phyloP scores from a whole-genome alignment of 1,140 invertebrate species.

The Stenopsyche tienmushanensis region DNA sequence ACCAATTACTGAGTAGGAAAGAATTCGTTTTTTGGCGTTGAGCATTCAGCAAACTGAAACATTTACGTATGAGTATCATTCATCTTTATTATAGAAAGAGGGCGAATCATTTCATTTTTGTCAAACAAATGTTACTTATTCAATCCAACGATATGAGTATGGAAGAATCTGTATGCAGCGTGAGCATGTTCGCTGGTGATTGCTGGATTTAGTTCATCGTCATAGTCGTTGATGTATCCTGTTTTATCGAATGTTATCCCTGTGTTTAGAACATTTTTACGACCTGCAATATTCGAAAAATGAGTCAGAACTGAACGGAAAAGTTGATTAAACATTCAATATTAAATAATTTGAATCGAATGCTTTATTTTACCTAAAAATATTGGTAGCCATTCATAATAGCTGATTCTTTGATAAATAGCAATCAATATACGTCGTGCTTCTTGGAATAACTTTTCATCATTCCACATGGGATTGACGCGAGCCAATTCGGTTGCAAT shows the following conservation, averaged over 20 bases:
- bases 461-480: constrained; percentile 63
- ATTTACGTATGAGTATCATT: background rate
- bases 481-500: constrained; percentile 56
- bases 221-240: constrained; percentile 69
- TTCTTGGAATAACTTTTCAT: constrained; percentile 65
- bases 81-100: background rate
- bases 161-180: constrained; percentile 57
- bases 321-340: too few species aligned
- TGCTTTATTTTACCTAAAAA: constrained; percentile 47
- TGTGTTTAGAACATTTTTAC: constrained; percentile 21
- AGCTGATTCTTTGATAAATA: constrained; percentile 60
- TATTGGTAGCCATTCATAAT: constrained; percentile 62
- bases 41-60: constrained; percentile 20
- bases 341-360: too few species aligned
- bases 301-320: too few species aligned
- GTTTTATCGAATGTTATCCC: constrained; percentile 47
- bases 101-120: background rate
- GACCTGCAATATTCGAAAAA: constrained; percentile 29
- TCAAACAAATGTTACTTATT: constrained; percentile 38
- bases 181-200: constrained; percentile 63
- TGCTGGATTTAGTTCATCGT: constrained; percentile 59
- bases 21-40: constrained; percentile 12
- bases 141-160: constrained; percentile 50
- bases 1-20: constrained; percentile 47
- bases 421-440: constrained; percentile 59